Base-by-base conservation (phyloP, 2,797 vertebrate genomes). In the Enteromius fasciolatus region DNA sequence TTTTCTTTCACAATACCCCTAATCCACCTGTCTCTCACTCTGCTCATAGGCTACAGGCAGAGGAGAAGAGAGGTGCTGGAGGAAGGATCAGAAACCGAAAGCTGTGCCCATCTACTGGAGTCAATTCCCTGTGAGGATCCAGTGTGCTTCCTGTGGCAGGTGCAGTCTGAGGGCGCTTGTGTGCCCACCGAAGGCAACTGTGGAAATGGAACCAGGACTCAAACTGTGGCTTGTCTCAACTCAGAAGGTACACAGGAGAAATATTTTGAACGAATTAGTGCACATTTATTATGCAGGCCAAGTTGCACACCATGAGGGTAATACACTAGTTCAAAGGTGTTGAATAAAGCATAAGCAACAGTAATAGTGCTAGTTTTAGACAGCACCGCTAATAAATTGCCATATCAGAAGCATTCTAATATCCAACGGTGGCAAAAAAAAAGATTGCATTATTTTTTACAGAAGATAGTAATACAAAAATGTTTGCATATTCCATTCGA, bases 81-180 rank as follows among this genome's bases (percentile, higher is more conserved):
- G 89, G 95, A 96, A 87, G 90, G 94, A 0, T 90, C 90, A n/a
- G 92, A 89, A 59, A 86, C 72, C 1, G 92, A 92, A 0, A 90
- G 69, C 0, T 99, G 97, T 86, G 95, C 95, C 0, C 97, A 98
- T 82, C 87, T 97, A 86, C 83, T 92, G 23, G 97, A 99, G 90
- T 95, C 94, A 31, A 86, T 96, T 83, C 96, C 95, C 2, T 99
- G 98, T 39, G 97, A 98, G 3, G 95, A 97, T 61, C 95, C 96
- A 0, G 9, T 86, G 68, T 99, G 98, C 64, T 96, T 95, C 4
- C 87, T 84, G 85, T 99, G 97, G 98, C 85, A 87, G 10, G 17
- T 94, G 28, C 92, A 90, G 69, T 88, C 90, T 0, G 94, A 94
- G 88, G 94, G 92, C 18, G 1, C 83, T 3, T 99, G 97, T 59